These are phyloP conservation scores for Cynopterus brachyotis DNA, from an alignment of 2,113 vertebrate species.

Conservation along the genomic window DNA sequence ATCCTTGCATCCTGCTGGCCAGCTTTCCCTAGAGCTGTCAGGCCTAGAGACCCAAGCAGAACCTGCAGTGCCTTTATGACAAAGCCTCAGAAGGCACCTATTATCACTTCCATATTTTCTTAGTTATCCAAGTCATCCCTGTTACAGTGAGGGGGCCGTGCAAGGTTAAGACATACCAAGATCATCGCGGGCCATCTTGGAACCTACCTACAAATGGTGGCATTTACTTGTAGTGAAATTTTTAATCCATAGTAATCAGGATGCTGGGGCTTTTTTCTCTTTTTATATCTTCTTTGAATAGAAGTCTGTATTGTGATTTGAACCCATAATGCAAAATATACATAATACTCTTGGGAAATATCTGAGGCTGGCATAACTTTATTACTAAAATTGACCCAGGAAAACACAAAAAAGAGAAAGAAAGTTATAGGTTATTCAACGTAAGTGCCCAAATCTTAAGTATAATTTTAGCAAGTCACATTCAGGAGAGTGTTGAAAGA, in stretches of 20 bases:
- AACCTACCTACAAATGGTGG: neutral
- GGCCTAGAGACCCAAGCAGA: neutral
- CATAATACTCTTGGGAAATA: neutral
- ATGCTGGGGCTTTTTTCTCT: neutral
- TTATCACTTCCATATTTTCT: neutral
- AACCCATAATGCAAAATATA: neutral
- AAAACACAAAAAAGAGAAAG: neutral
- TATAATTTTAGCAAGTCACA: neutral
- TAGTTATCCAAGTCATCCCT: neutral
- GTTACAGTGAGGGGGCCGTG: neutral
- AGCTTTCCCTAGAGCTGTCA: neutral
- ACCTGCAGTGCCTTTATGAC: neutral
- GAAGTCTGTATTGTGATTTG: neutral
- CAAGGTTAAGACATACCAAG: neutral
- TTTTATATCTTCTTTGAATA: neutral
- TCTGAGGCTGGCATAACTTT: neutral
- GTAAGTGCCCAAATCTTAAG: neutral
- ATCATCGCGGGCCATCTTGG: neutral
- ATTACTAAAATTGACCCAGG: neutral
- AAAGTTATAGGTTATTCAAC: neutral
- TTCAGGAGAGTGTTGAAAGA: conserved; percentile 1
- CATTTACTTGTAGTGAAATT: neutral
- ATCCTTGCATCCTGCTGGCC: neutral
- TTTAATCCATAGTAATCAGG: neutral
- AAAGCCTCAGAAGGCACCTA: neutral